A percentile compares a stretch with the other conserved stretches of the same genome.
Evolutionary conservation across 2,113 vertebrate genomes (phyloP).

Genomic region (Myiozetetes cayanensis): DNA sequence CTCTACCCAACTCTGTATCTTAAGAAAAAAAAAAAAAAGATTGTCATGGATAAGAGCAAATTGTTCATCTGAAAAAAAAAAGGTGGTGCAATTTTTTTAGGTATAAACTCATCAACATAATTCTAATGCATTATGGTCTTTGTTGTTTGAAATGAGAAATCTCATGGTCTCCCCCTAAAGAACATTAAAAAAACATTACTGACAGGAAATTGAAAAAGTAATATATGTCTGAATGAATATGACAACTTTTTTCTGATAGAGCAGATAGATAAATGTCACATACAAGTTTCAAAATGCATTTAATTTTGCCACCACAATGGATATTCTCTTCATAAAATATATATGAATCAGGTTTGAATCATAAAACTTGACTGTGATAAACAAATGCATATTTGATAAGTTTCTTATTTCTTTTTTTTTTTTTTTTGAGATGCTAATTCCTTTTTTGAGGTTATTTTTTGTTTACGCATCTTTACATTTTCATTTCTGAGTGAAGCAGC

Average conservation of each 20-base stretch:
- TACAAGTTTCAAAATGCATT: slow-evolving; percentile 74
- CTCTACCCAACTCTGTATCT: neutral
- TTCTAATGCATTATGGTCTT: slow-evolving; percentile 82
- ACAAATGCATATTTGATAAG: slow-evolving; percentile 69
- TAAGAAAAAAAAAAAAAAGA: neutral
- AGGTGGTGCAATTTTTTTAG: slow-evolving; percentile 72
- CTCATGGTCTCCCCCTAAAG: slow-evolving; percentile 60
- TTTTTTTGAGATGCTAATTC: neutral
- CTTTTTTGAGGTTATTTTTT: slow-evolving; percentile 52
- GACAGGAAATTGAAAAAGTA: slow-evolving; percentile 82
- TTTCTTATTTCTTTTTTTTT: neutral
- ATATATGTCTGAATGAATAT: slow-evolving; percentile 75
- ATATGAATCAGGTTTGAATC: slow-evolving; percentile 63
- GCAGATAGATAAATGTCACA: slow-evolving; percentile 74
- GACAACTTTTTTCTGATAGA: slow-evolving; percentile 79
- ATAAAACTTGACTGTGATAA: slow-evolving; percentile 54
- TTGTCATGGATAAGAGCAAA: slow-evolving; percentile 72
- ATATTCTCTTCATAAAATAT: slow-evolving; percentile 71
- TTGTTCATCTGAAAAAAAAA: slow-evolving; percentile 72
- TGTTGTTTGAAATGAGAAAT: slow-evolving; percentile 75
- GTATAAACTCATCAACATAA: slow-evolving; percentile 83
- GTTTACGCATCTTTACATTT: slow-evolving; percentile 59
- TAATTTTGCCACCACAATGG: slow-evolving; percentile 77
- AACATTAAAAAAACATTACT: slow-evolving; percentile 76
- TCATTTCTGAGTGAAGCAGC: slow-evolving; percentile 23